Base-by-base conservation (phyloP, 2,113 vertebrate species). In the Prionailurus bengalensis region DNA sequence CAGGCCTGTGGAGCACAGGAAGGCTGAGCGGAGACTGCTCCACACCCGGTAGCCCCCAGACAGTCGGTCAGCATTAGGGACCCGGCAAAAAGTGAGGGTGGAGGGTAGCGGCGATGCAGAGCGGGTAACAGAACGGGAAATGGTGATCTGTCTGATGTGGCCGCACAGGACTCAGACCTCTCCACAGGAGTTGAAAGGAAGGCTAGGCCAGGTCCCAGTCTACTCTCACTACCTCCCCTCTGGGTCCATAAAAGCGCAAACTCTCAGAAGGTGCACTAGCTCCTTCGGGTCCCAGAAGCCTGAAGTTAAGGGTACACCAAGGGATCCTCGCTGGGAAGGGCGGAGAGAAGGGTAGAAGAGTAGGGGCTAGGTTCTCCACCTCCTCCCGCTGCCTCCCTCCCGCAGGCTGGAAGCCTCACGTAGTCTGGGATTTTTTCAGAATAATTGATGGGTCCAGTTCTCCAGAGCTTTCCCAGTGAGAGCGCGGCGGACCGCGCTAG, bases 371-470 rank as follows among this genome's bases (percentile, higher is more conserved):
- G 78, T 61, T 89, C 92, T 66, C 89, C 97, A 61, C 78, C 91
- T 74, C 94, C 91, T 95, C 91, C 92, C 83, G 33, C 86, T 33
- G 14, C 96, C 82, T 92, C 83, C 79, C 92, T 76, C 73, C 88
- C 70, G 65, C 94, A 58, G 85, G 91, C 88, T 97, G 87, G 92
- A 97, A 98, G 70, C 94, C 85, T 98, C 95, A 13, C 68, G 95
- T 81, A 98, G 94, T 85, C 97, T 97, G 97, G 97, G 93, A 96
- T 98, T 97, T 98, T 96, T 91, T 87, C 97, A 98, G 97, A 98
- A 98, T 98, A 98, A 98, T 98, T 98, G 97, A 98, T 98, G 98
- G 95, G 95, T 95, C 95, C 94, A 94, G 97, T 97, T 98, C 98
- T 98, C 98, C 94, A 89, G 98, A 98, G 98, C 98, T 96, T 98